phyloP scores from a whole-genome alignment of 2,888 invertebrate species.

The Nephrotoma flavescens region DNA sequence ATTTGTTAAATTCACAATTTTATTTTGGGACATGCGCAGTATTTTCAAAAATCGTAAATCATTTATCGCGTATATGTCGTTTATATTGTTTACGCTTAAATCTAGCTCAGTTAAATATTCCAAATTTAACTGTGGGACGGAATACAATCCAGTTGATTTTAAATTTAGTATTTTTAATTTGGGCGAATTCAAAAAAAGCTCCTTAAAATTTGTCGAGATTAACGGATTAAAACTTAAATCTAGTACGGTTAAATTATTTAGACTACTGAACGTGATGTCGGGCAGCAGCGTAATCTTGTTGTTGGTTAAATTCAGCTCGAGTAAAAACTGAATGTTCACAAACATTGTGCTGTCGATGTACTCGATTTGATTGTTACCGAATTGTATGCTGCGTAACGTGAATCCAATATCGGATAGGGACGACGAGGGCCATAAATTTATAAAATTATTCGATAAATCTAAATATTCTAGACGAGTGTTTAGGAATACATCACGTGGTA shows the following conservation, averaged over 20 bases:
- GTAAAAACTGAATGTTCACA: slow-evolving; percentile 63
- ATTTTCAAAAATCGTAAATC: slow-evolving; percentile 54
- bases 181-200: slow-evolving; percentile 74
- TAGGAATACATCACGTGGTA: slow-evolving; percentile 65
- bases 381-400: slow-evolving; percentile 60
- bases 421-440: slow-evolving; percentile 63
- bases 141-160: slow-evolving; percentile 59
- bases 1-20: slow-evolving; percentile 56
- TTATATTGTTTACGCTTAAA: slow-evolving; percentile 62
- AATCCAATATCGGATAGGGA: slow-evolving; percentile 66
- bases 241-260: slow-evolving; percentile 60
- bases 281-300: slow-evolving; percentile 74
- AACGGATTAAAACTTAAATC: slow-evolving; percentile 69
- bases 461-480: slow-evolving; percentile 67
- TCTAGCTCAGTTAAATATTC: slow-evolving; percentile 66
- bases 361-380: slow-evolving; percentile 67
- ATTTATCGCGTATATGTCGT: slow-evolving; percentile 54
- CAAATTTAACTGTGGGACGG: slow-evolving; percentile 61
- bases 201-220: slow-evolving; percentile 71
- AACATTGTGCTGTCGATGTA: slow-evolving; percentile 80
- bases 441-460: slow-evolving; percentile 62
- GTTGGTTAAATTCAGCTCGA: slow-evolving; percentile 59
- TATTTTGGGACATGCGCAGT: slow-evolving; percentile 64
- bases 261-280: slow-evolving; percentile 75
- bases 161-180: slow-evolving; percentile 64